phyloP scores from a whole-genome alignment of 2,888 invertebrate genomes.

The Dascillus cervinus region DNA sequence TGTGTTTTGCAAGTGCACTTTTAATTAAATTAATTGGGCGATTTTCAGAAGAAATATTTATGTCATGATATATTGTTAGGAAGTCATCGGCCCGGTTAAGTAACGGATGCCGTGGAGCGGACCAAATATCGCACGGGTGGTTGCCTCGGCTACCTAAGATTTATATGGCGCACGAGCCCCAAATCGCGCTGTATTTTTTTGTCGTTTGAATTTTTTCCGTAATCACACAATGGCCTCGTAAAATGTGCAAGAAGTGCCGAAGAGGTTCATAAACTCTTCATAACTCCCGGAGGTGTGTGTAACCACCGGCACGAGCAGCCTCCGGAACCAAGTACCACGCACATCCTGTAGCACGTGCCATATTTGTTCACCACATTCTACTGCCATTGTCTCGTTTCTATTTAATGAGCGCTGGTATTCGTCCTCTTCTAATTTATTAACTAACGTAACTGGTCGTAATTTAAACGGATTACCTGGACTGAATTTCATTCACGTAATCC shows the following conservation, averaged over 20 bases:
- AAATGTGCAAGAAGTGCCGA: slow-evolving; percentile 18
- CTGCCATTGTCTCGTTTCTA: too few species aligned
- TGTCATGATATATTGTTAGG: slow-evolving; percentile 34
- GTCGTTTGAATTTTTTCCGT: too few species aligned
- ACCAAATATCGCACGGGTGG: slow-evolving; percentile 41
- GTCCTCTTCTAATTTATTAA: too few species aligned
- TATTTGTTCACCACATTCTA: slow-evolving; percentile 15
- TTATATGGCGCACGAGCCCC: slow-evolving; percentile 33
- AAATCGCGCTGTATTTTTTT: slow-evolving; percentile 2
- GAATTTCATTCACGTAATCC: too few species aligned
- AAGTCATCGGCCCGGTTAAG: slow-evolving; percentile 38
- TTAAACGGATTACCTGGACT: too few species aligned
- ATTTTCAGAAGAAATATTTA: slow-evolving; percentile 16
- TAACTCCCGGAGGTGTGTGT: slow-evolving; percentile 40
- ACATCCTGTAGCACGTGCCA: slow-evolving; percentile 43
- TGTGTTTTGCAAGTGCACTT: too few species aligned
- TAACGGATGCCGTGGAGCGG: slow-evolving; percentile 39
- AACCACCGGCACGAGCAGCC: slow-evolving; percentile 41
- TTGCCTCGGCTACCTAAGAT: slow-evolving; percentile 31
- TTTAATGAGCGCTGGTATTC: too few species aligned
- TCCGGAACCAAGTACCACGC: slow-evolving; percentile 42
- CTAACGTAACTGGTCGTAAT: too few species aligned
- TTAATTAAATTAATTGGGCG: too few species aligned
- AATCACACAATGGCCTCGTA: too few species aligned
- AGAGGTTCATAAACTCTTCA: slow-evolving; percentile 39